phyloP scores from a whole-genome alignment of 1,140 invertebrate genomes.

The Drosophila novamexicana region DNA sequence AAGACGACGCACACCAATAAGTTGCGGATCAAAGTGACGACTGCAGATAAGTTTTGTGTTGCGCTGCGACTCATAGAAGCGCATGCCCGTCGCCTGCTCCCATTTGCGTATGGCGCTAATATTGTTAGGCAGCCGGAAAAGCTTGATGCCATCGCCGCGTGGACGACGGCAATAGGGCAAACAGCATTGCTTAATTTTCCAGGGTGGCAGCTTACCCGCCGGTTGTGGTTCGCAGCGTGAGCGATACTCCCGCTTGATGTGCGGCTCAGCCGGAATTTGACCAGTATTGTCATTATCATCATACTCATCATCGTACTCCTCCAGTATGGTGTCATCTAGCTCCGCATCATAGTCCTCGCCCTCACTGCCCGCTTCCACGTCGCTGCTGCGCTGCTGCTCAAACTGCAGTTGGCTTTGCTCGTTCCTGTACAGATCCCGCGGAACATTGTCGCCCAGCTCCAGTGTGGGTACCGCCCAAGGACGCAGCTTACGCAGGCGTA shows the following conservation, averaged over 20 bases:
- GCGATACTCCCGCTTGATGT: conserved; percentile 41
- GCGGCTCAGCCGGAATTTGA: not conserved
- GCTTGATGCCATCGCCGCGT: conserved; percentile 67
- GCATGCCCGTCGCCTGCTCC: conserved; percentile 67
- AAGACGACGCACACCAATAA: conserved; percentile 68
- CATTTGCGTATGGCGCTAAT: conserved; percentile 57
- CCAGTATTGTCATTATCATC: not conserved
- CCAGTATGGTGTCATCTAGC: conserved; percentile 24
- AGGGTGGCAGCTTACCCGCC: conserved; percentile 38
- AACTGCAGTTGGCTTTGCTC: conserved; percentile 52
- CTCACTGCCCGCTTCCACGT: conserved; percentile 37
- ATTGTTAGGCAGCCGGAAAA: conserved; percentile 66
- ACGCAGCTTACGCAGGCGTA: conserved; percentile 56
- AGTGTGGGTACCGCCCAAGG: conserved; percentile 71
- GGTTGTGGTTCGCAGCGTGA: conserved; percentile 31
- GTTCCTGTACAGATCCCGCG: conserved; percentile 51
- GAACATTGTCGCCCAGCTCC: conserved; percentile 66
- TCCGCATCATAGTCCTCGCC: conserved; percentile 45
- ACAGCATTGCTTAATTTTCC: conserved; percentile 71
- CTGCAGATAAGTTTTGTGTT: conserved; percentile 73
- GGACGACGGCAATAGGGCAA: conserved; percentile 65
- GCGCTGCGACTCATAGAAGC: conserved; percentile 64
- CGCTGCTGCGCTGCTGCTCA: conserved; percentile 11
- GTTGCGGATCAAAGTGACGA: conserved; percentile 64
- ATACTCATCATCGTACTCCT: conserved; percentile 1